Evolutionary conservation across 1,140 invertebrate genomes (phyloP), one percentile per base, ranked within the genome.

Genomic region (Apis laboriosa): DNA sequence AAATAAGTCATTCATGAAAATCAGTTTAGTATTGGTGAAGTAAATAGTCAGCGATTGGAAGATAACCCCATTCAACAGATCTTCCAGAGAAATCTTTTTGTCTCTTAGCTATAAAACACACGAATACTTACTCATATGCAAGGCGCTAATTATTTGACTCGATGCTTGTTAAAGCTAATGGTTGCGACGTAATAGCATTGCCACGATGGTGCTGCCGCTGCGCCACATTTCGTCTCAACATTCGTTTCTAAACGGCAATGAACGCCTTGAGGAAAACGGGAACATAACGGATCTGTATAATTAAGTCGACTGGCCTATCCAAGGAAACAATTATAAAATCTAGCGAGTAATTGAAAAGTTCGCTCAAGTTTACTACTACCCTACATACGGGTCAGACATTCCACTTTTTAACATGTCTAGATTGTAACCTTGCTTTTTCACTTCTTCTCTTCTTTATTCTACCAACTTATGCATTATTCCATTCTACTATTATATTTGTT

Each of bases 251-350:
- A 77, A 53, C 55, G 72, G 55, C 58, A 81, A 67, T 43, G 60
- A 17, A 58, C 80, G 34, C n/a, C 63, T 76, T n/a, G 53, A 77
- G 70, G 80, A 68, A 68, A 86, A 84, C 85, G 89, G 76, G 87
- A 89, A 90, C 87, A 82, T 90, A 90, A 90, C 89, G 89, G 89
- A 77, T 84, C 72, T 75, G 78, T 85, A 86, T 90, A 90, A 90
- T 90, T 90, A 90, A 90, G 84, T 84, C 78, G 53, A 56, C 60
- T 64, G 56, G 77, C 76, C 58, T 67, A 8, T 15, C 21, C 58
- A 15, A 84, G 81, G 78, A 90, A 90, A 89, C 82, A 87, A 90
- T 90, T 89, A 90, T 87, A 85, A 87, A 90, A 87, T 86, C 75
- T 79, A 68, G 76, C 77, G 63, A 78, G 61, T 90, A 90, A 89